Base-by-base conservation (phyloP, 2,888 invertebrate species). In the Oligia fasciuncula region DNA sequence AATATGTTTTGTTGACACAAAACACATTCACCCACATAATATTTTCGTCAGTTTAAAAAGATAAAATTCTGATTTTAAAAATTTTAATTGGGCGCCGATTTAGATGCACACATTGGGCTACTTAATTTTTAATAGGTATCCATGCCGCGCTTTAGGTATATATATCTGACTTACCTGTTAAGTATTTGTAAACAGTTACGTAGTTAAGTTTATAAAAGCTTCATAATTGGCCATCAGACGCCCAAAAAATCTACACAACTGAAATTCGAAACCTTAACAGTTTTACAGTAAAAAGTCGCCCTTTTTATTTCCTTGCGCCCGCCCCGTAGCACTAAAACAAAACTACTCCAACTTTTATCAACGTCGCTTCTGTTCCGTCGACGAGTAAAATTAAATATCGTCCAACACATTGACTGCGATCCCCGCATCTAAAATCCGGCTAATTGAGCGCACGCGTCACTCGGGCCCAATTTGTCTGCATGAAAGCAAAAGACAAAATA, bases 401-500 rank as follows among this genome's bases (percentile, higher is more conserved):
- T 77, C 75, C 71, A 71, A 79, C 80, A 81, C 78, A 86, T 88
- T 88, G 89, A 76, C 71, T 74, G 71, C 67, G 66, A 77, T 67
- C 68, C 78, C 62, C 73, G 79, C 70, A 73, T 79, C 76, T 85
- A 86, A 87, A 89, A 85, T 76, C 82, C 80, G 74, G 68, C 88
- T 93, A 93, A 94, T 94, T 92, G 92, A 92, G 91, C 89, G 87
- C 82, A 90, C 90, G 87, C 89, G 90, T 86, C 89, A 92, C 90
- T 91, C 91, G 89, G 83, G 90, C 89, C 87, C 93, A 94, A 95
- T 94, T 94, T 92, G 92, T 90, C 88, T 87, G 89, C 90, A 90
- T 91, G 88, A 91, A 93, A 91, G 92, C 90, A 93, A 94, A 94
- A 94, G 92, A 93, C 92, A 93, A 94, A 95, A 95, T 92, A 94